Evolutionary conservation across 2,888 invertebrate genomes (phyloP), one percentile per base, ranked within the genome.

Genomic region (Meganola albula): DNA sequence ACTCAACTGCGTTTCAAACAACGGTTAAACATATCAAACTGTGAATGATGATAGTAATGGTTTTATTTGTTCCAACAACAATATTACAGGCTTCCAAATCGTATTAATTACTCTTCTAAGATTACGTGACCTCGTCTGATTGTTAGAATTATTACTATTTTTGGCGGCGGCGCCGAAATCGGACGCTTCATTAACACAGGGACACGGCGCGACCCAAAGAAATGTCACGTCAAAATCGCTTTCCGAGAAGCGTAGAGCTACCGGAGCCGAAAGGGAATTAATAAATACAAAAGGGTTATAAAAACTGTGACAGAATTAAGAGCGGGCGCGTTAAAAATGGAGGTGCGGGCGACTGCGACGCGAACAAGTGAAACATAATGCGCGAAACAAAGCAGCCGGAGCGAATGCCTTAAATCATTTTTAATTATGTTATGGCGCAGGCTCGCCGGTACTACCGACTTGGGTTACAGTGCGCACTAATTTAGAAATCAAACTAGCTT

Each of bases 311-410:
- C 84, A 83, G 84, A 84, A 83, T 85, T 85, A 85, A 83, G 75
- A 83, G 68, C 74, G 77, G 68, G 69, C 75, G 74, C 75, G 74
- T 77, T 78, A 78, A 80, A 71, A 77, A 77, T 71, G 71, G 65
- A 66, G 68, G 74, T 68, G 69, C 67, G 66, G 63, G 64, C 63
- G 64, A 71, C 64, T 65, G 75, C 74, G 71, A 76, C 77, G 82
- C 72, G 78, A 82, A 84, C 85, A 84, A 79, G 83, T 83, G 84
- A 84, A 85, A 85, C 78, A 85, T 82, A 82, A 85, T 75, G 85
- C 85, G 85, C 82, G 84, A 85, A 85, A 85, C 83, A 85, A 85
- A 84, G 84, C 85, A 84, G 85, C 80, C 85, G 84, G 76, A 78
- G 83, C 85, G 83, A 83, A 84, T 82, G 83, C 82, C 72, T 82